These are phyloP conservation scores for Chromis chromis DNA, from an alignment of 2,797 vertebrate genomes.

Conservation along the genomic window DNA sequence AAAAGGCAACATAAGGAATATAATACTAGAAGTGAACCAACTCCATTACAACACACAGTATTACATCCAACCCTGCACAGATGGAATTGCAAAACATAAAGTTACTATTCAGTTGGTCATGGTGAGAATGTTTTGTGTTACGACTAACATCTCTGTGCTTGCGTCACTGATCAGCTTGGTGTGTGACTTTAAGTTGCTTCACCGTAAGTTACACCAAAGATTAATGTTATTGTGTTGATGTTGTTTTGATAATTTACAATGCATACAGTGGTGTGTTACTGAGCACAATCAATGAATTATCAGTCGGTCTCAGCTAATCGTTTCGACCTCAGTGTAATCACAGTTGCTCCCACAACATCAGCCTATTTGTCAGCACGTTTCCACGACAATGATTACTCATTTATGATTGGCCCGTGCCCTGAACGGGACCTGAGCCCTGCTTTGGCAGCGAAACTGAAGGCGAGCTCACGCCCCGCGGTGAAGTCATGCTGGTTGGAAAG, in stretches of 20 bases:
- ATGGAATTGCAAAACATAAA: conserved; percentile 41
- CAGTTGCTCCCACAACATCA: conserved; percentile 38
- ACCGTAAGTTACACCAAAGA: neutral
- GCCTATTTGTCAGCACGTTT: conserved; percentile 59
- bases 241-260: neutral
- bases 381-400: conserved; percentile 41
- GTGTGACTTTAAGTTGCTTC: conserved; percentile 3
- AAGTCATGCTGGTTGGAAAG: conserved; percentile 55
- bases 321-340: conserved; percentile 39
- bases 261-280: conserved; percentile 3
- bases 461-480: conserved; percentile 29
- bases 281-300: neutral
- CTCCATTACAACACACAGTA: conserved; percentile 39
- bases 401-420: conserved; percentile 28
- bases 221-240: neutral
- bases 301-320: conserved; percentile 26
- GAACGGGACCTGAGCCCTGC: conserved; percentile 20
- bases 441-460: conserved; percentile 29
- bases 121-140: conserved; percentile 9
- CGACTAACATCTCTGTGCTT: conserved; percentile 12
- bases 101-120: conserved; percentile 19
- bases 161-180: conserved; percentile 16
- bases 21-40: conserved; percentile 36
- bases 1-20: conserved; percentile 34
- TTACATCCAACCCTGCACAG: conserved; percentile 25